A percentile compares a stretch with the other conserved stretches of the same genome.
phyloP scores from a whole-genome alignment of 1,140 invertebrate genomes.

The Papilio xuthus region DNA sequence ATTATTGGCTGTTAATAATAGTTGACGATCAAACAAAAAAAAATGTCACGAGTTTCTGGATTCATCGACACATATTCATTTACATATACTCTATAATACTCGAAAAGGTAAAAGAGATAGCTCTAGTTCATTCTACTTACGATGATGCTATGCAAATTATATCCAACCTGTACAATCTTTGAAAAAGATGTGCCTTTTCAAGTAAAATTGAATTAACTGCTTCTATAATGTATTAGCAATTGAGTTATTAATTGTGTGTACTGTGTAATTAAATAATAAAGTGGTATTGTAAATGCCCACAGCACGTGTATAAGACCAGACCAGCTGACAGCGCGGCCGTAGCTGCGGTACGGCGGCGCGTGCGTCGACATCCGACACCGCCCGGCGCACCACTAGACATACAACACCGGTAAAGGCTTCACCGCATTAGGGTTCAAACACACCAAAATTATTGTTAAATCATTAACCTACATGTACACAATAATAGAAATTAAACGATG shows the following conservation, averaged over 20 bases:
- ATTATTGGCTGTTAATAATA: neutral
- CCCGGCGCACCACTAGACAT: conserved; percentile 25
- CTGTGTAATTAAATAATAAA: neutral
- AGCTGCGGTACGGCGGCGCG: neutral
- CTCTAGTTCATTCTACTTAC: too few species aligned
- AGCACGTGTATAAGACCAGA: conserved; percentile 1
- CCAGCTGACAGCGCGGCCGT: conserved; percentile 1
- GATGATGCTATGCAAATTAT: too few species aligned
- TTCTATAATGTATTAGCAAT: neutral
- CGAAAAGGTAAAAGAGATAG: too few species aligned
- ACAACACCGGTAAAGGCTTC: conserved; percentile 28
- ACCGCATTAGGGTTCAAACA: conserved; percentile 11
- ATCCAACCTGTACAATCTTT: too few species aligned
- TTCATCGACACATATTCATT: neutral
- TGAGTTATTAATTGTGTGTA: neutral
- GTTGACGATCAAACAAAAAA: neutral
- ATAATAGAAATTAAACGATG: neutral
- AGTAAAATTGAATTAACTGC: too few species aligned
- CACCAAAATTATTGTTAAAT: neutral
- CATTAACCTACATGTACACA: neutral
- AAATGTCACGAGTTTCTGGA: too few species aligned
- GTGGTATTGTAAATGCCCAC: neutral
- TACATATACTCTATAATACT: too few species aligned
- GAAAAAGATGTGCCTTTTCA: too few species aligned
- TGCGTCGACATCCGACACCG: conserved; percentile 26